These are phyloP conservation scores for Eupithecia pulchellata DNA, from an alignment of 2,888 invertebrate genomes.

Conservation along the genomic window DNA sequence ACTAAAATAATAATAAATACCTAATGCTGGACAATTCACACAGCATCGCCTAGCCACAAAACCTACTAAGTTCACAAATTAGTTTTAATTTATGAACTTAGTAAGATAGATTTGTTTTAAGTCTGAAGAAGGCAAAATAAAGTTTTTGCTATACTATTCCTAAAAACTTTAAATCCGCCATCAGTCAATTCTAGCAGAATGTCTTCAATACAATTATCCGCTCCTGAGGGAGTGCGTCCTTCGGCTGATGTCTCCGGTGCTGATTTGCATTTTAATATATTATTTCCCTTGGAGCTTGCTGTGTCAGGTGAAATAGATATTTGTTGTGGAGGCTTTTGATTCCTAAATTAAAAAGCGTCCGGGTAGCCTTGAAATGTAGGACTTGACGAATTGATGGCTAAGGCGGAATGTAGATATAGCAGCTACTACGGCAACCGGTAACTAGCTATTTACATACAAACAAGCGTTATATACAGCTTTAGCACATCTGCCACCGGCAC, in stretches of 20 bases:
- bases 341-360: conserved; percentile 4
- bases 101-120: background rate
- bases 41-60: no score
- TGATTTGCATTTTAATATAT: conserved; percentile 12
- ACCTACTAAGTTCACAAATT: no score
- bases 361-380: background rate
- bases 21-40: no score
- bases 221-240: background rate
- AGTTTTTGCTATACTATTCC: background rate
- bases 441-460: no score
- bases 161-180: background rate
- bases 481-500: no score
- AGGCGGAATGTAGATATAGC: background rate
- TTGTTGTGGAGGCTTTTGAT: background rate
- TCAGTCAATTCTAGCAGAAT: background rate
- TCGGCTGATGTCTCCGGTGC: background rate
- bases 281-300: conserved; percentile 4
- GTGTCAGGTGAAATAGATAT: background rate
- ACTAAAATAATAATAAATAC: no score
- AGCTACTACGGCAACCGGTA: no score
- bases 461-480: no score
- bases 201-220: conserved; percentile 5
- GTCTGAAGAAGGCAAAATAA: background rate
- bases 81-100: background rate
- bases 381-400: background rate